Base-by-base conservation (phyloP, 2,113 vertebrate genomes). In the Neolamprologus cancellatus region DNA sequence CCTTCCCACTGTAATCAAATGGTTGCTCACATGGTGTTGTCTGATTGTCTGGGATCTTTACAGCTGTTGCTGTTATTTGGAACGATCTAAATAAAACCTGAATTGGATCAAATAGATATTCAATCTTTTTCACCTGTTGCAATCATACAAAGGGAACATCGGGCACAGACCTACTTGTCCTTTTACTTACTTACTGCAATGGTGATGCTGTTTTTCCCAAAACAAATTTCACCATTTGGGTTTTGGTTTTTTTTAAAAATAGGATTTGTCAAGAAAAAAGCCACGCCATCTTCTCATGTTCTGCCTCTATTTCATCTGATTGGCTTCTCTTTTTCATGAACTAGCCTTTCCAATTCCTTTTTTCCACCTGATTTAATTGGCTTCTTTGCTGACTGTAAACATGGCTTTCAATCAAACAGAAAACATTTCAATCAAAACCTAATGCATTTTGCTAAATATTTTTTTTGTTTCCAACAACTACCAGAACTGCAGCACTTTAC, bases 161-260 rank as follows among this genome's bases (percentile, higher is more conserved):
- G 2, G 41, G 23, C 39, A 48, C 14, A 76, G 15, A 76, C 15
- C 25, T 25, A 46, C 6, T 10, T 46, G 69, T 18, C 25, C 15
- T 50, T 76, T 48, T 46, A 50, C 17, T 50, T 18, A 32, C 17
- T 48, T 50, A n/a, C 10, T 76, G 44, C 15, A 48, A 48, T 74
- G 69, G 69, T 74, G 41, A 30, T 28, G 41, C 9, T 30, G 41
- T 18, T 28, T 50, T 30, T 48, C 25, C 44, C 4, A 12, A 76
- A 76, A 50, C 25, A 76, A n/a, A 48, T 76, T 48, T 76, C 15
- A 30, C 23, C 69, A 48, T 76, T 48, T 76, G 18, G 32, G 41
- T 18, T 76, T 28, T 71, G 44, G 4, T 0, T 4, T 69, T 41
- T 0, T 2, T 4, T 3, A 3, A 2, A 3, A 46, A n/a, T 25